phyloP scores from a whole-genome alignment of 2,888 invertebrate species.

The Orchestes rusci region DNA sequence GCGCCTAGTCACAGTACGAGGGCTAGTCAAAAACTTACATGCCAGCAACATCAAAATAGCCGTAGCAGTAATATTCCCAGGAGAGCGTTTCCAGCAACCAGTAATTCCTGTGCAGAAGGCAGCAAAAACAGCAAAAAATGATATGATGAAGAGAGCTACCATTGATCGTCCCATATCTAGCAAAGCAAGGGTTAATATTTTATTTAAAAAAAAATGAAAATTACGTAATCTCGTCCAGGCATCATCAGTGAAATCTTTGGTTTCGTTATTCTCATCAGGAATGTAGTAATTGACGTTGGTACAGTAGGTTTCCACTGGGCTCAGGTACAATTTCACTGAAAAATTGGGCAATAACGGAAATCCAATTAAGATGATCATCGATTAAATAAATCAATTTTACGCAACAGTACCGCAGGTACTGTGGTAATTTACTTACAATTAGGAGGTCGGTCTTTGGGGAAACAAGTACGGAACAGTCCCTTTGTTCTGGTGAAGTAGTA shows the following conservation, averaged over 20 bases:
- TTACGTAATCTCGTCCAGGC: conserved; percentile 78
- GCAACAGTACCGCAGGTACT: too few species aligned
- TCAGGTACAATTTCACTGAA: conserved; percentile 80
- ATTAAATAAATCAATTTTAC: too few species aligned
- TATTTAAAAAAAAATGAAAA: conserved; percentile 26
- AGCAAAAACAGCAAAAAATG: conserved; percentile 84
- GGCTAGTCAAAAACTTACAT: conserved; percentile 55
- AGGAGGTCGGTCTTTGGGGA: conserved; percentile 78
- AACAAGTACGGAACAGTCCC: conserved; percentile 90
- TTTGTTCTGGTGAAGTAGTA: conserved; percentile 88
- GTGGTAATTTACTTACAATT: background rate
- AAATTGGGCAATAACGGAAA: conserved; percentile 33
- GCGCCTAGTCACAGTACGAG: too few species aligned
- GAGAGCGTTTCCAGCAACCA: conserved; percentile 94
- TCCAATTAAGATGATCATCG: too few species aligned
- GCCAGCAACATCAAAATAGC: conserved; percentile 84
- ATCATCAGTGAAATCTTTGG: conserved; percentile 70
- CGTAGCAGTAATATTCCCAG: conserved; percentile 88
- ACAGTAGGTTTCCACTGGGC: conserved; percentile 91
- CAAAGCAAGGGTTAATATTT: conserved; percentile 31
- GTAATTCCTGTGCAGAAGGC: conserved; percentile 95
- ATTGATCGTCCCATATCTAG: conserved; percentile 84
- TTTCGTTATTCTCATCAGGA: conserved; percentile 79
- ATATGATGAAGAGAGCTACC: conserved; percentile 88
- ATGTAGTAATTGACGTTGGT: conserved; percentile 93